Base-by-base conservation (phyloP, 1,140 invertebrate genomes). In the Meloidogyne floridensis region DNA sequence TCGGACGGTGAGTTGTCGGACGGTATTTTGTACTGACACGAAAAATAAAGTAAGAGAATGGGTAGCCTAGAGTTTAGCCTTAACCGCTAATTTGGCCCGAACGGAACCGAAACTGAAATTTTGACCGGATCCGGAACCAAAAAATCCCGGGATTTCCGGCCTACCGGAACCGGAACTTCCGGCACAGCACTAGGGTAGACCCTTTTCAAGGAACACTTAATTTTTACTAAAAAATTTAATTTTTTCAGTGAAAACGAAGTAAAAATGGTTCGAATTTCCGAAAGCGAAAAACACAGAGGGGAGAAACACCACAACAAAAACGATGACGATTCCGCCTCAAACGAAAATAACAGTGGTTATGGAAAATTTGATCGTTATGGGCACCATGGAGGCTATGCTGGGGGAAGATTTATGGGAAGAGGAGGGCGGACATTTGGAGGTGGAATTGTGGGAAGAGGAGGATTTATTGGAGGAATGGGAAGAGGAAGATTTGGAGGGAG, bases 401-500 rank as follows among this genome's bases (percentile, higher is more conserved):
- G 65, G 32, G 75, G 75, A 13, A 32, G 51, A 18, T 77, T 70
- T 51, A 42, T 15, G 3, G 72, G 80, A 3, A 47, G 80, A 65
- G 75, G 80, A 8, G 56, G 80, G 18, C 51, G 80, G 3, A 32
- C 18, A 70, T 81, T 78, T 43, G 75, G 59, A 54, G 74, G 75
- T 13, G 43, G 80, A 18, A 11, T 51, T 43, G 54, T 74, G 18
- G 65, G 80, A 42, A 75, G 80, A n/a, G 51, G 74, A 69, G 72
- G 72, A 10, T 59, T 13, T 43, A 53, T 53, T 56, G 56, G 59
- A n/a, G 65, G 80, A 18, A 71, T 56, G 15, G 65, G 77, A 71
- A 72, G 77, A 79, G 51, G 42, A 79, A 79, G 69, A 72, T 79
- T 69, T 71, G 59, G 59, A 15, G 77, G 59, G n/a, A 65, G n/a